A percentile compares a stretch with the other conserved stretches of the same genome.
Conservation (phyloP, 2,888 invertebrate species). For the Drymonia ruficornis region DNA sequence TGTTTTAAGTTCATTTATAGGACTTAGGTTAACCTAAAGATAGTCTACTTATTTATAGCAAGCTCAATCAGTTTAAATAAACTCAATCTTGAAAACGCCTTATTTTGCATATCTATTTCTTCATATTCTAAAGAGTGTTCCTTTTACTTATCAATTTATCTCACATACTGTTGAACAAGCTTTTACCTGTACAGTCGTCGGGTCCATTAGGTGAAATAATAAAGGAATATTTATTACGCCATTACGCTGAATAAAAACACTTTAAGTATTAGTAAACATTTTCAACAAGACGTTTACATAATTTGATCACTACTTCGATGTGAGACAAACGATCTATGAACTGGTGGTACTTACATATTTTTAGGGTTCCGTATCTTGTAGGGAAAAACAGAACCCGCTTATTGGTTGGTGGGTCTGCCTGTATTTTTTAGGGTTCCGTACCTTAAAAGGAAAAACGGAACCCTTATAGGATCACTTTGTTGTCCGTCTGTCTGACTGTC, state of each 20-base stretch:
- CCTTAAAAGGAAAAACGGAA: too few relatives aligned
- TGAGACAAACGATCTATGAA: constrained; percentile 9
- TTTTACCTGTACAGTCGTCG: neutral
- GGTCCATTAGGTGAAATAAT: neutral
- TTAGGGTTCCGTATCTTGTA: too few relatives aligned
- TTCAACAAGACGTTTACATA: constrained; percentile 26
- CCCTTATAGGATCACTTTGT: too few relatives aligned
- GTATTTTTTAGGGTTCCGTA: too few relatives aligned
- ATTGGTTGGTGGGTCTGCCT: too few relatives aligned
- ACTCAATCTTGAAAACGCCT: neutral
- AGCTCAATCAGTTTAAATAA: neutral
- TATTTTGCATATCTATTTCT: constrained; percentile 4
- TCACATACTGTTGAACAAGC: neutral
- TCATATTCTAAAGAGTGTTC: constrained; percentile 2
- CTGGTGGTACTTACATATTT: neutral
- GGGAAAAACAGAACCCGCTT: too few relatives aligned
- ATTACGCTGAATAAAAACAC: constrained; percentile 18
- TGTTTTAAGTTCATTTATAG: too few relatives aligned
- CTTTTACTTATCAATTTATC: neutral
- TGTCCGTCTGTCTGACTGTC: too few relatives aligned
- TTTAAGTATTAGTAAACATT: constrained; percentile 14
- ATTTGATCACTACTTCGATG: constrained; percentile 18
- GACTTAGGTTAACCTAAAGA: too few relatives aligned
- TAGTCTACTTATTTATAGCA: too few relatives aligned
- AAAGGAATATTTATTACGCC: neutral